Base-by-base conservation (phyloP, 2,888 invertebrate species). In the Arrhopalites spinosus region DNA sequence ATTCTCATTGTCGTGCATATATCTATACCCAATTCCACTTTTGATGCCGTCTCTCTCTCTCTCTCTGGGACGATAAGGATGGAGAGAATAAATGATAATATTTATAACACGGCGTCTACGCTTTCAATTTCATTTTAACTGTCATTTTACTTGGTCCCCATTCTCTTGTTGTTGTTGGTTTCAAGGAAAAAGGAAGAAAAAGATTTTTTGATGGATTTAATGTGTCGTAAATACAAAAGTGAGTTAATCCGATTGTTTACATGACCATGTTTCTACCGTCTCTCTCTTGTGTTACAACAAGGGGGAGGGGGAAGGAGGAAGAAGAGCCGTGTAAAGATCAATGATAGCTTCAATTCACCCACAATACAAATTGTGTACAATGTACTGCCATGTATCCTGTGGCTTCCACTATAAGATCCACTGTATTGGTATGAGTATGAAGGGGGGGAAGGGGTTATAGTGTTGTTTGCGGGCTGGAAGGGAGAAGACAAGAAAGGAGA, bases 181-280 rank as follows among this genome's bases (percentile, higher is more conserved):
- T 53, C 53, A 53, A 36, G 36, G 36, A 36, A 36, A 36, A 36
- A 36, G 36, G 36, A 36, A 36, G 36, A 36, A 11, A 36, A 11
- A 36, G 36, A 11, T 7, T 36, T 36, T 36, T 3, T 36, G 36
- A 25, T 59, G 59, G 59, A 59, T 59, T 59, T 59, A 59, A 59
- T 59, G 15, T 59, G 59, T 59, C 59, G 59, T 59, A 59, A 13
- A 59, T 13, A 25, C 13, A 20, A 66, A 66, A 66, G 66, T 63
- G 53, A 56, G 70, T 56, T 70, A 70, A 70, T 70, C 70, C 53
- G 53, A 53, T 70, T 70, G 70, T 70, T 70, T 70, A 53, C 70
- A 56, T 53, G 30, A 56, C 17, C 70, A 17, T 63, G 2, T 15
- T 36, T 17, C 27, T 30, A 29, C 29, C 29, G 1, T 66, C 43